Evolutionary conservation across 2,797 vertebrate genomes (phyloP), one percentile per base, ranked within the genome.

Genomic region (Momotus momota): DNA sequence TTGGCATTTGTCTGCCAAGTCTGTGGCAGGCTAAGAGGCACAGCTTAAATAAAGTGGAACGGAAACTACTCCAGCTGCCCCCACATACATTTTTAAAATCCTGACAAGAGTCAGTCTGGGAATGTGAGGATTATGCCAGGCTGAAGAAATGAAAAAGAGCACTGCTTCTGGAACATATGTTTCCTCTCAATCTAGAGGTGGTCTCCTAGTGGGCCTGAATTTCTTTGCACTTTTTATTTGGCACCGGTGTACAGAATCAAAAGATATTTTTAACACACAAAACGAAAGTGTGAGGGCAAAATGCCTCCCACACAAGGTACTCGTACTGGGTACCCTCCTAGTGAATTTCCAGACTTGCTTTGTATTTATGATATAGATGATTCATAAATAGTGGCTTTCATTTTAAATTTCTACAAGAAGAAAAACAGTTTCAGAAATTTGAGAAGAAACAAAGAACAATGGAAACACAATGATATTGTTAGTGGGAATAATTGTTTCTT

Each of bases 51-150:
- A 93, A 96, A 96, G 92, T 64, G 92, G 94, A 94, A 95, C 33
- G 13, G 94, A 96, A 96, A 87, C 86, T 89, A 73, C 92, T 92
- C 90, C 93, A 96, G 94, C 94, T 96, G 92, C 91, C 92, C 91
- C 58, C 67, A 61, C 72, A 71, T 2, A 43, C 74, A 86, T 96
- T 93, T 90, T 80, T 96, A 51, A 92, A 89, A 93, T 65, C 81
- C 86, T 93, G 93, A 94, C 90, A 92, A 93, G 88, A 96, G 70
- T 77, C 93, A 95, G 94, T 95, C 94, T 95, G 92, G 88, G 94
- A 95, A 97, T 93, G 90, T 55, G 60, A 93, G 78, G 86, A 90
- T 94, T 90, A 85, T 93, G 94, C 93, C 92, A 96, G 89, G 88
- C 74, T 94, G 92, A 94, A 62, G 2, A 7, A 80, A 85, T 69